A percentile compares a stretch with the other conserved stretches of the same genome.
Evolutionary conservation across 1,140 invertebrate genomes (phyloP).

Genomic region (Pygmarrhopalites habei): DNA sequence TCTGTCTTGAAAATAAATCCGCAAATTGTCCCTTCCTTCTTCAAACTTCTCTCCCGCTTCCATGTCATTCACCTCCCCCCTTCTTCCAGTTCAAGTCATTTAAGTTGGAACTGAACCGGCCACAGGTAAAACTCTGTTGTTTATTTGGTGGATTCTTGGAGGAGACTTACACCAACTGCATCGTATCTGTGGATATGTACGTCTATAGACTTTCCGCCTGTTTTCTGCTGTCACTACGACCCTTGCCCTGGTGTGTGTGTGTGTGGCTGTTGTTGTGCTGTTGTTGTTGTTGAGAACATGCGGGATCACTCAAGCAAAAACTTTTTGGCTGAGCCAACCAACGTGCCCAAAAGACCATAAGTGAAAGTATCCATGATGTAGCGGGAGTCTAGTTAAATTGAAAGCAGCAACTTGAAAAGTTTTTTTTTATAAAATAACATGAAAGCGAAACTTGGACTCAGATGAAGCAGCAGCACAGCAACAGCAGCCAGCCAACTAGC

Average conservation of each 20-base stretch:
- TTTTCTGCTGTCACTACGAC: no score
- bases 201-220: no score
- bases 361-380: not conserved
- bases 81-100: not conserved
- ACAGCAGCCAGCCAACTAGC: no score
- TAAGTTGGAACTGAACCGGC: no score
- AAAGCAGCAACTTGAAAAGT: not conserved
- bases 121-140: no score
- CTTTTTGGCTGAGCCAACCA: not conserved
- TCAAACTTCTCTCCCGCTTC: not conserved
- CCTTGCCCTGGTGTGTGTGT: no score
- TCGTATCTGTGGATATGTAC: no score
- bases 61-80: not conserved
- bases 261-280: no score
- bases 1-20: no score
- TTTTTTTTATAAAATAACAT: constrained; percentile 6
- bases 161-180: no score
- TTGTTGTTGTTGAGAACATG: not conserved
- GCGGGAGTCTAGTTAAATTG: not conserved
- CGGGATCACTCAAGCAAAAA: not conserved
- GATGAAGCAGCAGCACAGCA: no score
- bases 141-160: no score
- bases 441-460: not conserved
- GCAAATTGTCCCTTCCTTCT: not conserved
- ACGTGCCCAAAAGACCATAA: not conserved